Percentiles rank a stretch among this genome's conserved stretches.
Evolutionary conservation across 2,797 vertebrate genomes (phyloP).

Genomic region (Rachycentron canadum): DNA sequence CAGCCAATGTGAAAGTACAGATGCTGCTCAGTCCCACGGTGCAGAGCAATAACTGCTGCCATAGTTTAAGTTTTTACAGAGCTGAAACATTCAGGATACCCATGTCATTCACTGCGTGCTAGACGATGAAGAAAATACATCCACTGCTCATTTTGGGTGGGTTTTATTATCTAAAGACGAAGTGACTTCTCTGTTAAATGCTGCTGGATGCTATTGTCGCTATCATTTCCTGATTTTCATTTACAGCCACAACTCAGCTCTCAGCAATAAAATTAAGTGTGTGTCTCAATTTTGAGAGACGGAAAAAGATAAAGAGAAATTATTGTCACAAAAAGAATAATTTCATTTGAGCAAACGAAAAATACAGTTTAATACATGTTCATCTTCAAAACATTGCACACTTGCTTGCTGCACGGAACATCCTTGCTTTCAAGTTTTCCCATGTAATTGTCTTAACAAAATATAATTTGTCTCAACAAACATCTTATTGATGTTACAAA

Average conservation of each 20-base stretch:
- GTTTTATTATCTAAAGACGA: neutral
- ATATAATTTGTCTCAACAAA: neutral
- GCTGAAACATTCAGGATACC: constrained; percentile 23
- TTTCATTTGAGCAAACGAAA: neutral
- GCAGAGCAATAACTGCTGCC: constrained; percentile 23
- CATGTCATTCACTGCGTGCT: neutral
- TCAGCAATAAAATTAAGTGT: neutral
- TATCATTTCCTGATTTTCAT: neutral
- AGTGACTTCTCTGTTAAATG: neutral
- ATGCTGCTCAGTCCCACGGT: constrained; percentile 33
- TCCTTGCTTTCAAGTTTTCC: neutral
- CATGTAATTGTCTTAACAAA: neutral
- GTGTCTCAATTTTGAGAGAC: neutral
- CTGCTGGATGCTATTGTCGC: neutral
- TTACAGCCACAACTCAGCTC: neutral
- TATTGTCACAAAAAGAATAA: neutral
- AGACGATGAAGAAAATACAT: neutral
- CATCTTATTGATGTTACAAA: neutral
- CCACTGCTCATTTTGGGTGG: neutral
- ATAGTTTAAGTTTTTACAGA: constrained; percentile 8
- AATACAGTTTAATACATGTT: neutral
- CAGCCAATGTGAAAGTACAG: constrained; percentile 47
- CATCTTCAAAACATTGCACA: neutral
- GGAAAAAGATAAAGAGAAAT: neutral
- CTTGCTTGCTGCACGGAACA: neutral